Evolutionary conservation across 1,140 invertebrate genomes (phyloP).

Genomic region (Papilio aristodemus): DNA sequence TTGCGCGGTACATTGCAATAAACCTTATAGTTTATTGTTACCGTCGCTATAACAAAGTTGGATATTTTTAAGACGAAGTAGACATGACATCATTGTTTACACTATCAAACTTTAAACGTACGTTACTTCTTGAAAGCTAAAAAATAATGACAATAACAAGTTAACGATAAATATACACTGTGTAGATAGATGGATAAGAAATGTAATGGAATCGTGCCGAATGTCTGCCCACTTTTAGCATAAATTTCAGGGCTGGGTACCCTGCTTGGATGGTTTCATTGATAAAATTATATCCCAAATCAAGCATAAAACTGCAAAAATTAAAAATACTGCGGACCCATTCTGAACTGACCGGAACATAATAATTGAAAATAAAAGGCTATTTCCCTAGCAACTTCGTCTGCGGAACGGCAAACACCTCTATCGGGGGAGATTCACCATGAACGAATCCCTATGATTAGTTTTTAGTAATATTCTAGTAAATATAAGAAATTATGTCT

Average conservation of each 20-base stretch:
- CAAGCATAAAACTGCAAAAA: too few species aligned
- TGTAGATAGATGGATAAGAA: not conserved
- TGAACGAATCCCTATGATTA: too few species aligned
- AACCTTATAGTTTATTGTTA: conserved; percentile 61
- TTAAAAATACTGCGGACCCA: too few species aligned
- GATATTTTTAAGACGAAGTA: conserved; percentile 48
- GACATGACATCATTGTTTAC: conserved; percentile 16
- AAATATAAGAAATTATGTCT: too few species aligned
- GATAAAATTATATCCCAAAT: too few species aligned
- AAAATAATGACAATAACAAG: not conserved
- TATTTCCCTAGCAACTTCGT: too few species aligned
- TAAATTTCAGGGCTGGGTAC: conserved; percentile 1
- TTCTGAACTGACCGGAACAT: too few species aligned
- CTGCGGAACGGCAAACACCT: too few species aligned
- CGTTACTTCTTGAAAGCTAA: not conserved
- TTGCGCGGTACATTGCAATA: conserved; percentile 48
- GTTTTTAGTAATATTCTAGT: too few species aligned
- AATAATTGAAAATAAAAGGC: too few species aligned
- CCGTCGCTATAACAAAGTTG: conserved; percentile 44
- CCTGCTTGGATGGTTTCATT: not conserved
- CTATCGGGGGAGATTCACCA: too few species aligned
- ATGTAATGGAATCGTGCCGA: not conserved
- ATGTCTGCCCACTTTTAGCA: not conserved
- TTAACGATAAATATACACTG: not conserved
- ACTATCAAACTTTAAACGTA: conserved; percentile 5